Evolutionary conservation across 2,888 invertebrate genomes (phyloP), one percentile per base, ranked within the genome.

Genomic region (Ophion ellenae): DNA sequence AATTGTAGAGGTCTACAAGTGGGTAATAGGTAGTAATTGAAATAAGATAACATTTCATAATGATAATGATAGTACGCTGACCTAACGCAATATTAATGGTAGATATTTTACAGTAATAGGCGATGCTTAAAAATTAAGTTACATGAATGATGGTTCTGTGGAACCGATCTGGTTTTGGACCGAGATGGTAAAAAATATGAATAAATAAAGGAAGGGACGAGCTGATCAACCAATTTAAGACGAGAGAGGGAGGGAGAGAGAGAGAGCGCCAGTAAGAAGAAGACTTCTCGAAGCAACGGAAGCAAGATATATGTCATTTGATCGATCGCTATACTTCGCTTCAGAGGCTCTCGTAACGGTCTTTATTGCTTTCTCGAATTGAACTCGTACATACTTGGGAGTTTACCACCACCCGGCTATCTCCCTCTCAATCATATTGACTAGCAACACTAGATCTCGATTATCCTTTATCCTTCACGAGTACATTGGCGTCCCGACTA

Each of bases 241-340:
- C 24, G 20, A 14, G 66, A n/a, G 67, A 47, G 59, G 57, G 59
- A 67, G 7, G 20, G 20, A 67, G n/a, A 17, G n/a, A 59, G 59
- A 59, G 20, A 11, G 59, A 6, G 59, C 2, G 20, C 57, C 14
- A 57, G 59, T 3, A 11, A 9, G n/a, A 9, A 69, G 20, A 73
- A 63, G 61, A 57, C 36, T 80, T 61, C 64, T 63, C 71, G 64
- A 78, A 59, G 85, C 81, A 82, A 81, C 82, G 66, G 57, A 69
- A 73, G 66, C 80, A 76, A 69, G 89, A 83, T n/a, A 28, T n/a
- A 40, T 89, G 87, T 75, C 85, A 84, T 88, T 89, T 91, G 90
- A 91, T 91, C 90, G 91, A 92, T 92, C 91, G 90, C 79, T 83
- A 88, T 84, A 86, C 86, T 83, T 87, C 66, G 66, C 81, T 78